phyloP scores from a whole-genome alignment of 2,888 invertebrate genomes.

The Trissolcus brochymenae region DNA sequence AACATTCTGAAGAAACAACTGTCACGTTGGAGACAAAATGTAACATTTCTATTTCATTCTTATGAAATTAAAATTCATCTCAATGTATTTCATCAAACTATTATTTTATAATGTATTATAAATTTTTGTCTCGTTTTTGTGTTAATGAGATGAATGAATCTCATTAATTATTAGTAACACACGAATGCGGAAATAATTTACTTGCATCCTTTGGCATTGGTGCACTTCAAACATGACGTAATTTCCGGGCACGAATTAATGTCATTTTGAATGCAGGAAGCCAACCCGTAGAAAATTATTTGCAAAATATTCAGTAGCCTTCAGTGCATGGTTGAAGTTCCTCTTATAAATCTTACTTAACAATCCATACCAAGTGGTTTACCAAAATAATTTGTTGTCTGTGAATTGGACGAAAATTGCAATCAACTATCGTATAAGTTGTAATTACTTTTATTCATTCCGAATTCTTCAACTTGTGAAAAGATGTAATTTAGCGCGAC shows the following conservation, averaged over 20 bases:
- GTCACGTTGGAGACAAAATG: too few species aligned
- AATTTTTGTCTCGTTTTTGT: constrained; percentile 21
- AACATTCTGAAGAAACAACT: too few species aligned
- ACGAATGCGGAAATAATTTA: constrained; percentile 20
- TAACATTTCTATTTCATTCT: too few species aligned
- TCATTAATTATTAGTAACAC: constrained; percentile 35
- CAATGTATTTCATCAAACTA: too few species aligned
- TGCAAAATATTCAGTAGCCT: not conserved
- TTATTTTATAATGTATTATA: too few species aligned
- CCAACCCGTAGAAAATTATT: too few species aligned
- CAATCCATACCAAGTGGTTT: constrained; percentile 19
- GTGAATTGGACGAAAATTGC: constrained; percentile 52
- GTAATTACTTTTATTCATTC: constrained; percentile 52
- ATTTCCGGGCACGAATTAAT: constrained; percentile 20
- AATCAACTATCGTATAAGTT: constrained; percentile 53
- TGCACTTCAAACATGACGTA: constrained; percentile 5
- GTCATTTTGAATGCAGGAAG: not conserved
- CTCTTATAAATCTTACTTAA: too few species aligned
- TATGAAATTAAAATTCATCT: too few species aligned
- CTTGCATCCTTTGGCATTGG: constrained; percentile 9
- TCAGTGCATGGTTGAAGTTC: too few species aligned
- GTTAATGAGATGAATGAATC: constrained; percentile 33
- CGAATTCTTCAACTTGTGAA: constrained; percentile 52
- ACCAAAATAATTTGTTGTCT: constrained; percentile 48
- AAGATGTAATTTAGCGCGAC: constrained; percentile 68